Conservation (phyloP, 2,113 vertebrate species). For the Tonatia bakeri region DNA sequence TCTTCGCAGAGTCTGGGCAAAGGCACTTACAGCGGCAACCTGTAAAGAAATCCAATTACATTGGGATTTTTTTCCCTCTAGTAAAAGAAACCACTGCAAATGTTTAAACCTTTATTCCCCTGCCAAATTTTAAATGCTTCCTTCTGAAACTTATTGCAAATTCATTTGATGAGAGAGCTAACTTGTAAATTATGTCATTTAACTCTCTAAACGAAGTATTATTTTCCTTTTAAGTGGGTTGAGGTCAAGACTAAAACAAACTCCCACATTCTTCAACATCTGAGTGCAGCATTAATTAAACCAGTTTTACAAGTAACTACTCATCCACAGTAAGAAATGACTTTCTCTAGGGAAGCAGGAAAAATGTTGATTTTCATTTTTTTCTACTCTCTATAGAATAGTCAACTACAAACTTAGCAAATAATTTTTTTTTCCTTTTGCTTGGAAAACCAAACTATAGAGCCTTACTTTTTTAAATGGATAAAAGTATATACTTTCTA, state of each 20-base stretch:
- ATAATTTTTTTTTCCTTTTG: not conserved
- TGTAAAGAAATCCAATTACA: constrained; percentile 67
- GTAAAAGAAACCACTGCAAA: not conserved
- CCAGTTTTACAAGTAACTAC: constrained; percentile 28
- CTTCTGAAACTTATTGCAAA: constrained; percentile 34
- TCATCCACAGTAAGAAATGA: constrained; percentile 14
- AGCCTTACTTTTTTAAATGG: not conserved
- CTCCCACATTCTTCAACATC: constrained; percentile 34
- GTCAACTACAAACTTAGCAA: not conserved
- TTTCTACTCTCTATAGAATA: not conserved
- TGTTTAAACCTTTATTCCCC: constrained; percentile 19
- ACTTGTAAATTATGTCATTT: constrained; percentile 27
- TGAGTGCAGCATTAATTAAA: constrained; percentile 57
- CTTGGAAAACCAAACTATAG: not conserved
- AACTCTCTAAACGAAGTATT: constrained; percentile 56
- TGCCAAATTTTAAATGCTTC: constrained; percentile 30
- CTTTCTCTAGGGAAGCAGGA: not conserved
- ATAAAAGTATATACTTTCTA: not conserved
- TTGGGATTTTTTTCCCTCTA: not conserved
- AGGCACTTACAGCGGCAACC: constrained; percentile 98
- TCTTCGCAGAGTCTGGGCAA: constrained; percentile 97
- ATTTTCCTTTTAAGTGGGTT: constrained; percentile 39
- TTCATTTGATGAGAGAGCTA: constrained; percentile 48
- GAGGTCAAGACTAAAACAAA: constrained; percentile 59
- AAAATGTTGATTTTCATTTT: constrained; percentile 32